Evolutionary conservation across 2,888 invertebrate genomes (phyloP).

Genomic region (Dasypogon diadema): DNA sequence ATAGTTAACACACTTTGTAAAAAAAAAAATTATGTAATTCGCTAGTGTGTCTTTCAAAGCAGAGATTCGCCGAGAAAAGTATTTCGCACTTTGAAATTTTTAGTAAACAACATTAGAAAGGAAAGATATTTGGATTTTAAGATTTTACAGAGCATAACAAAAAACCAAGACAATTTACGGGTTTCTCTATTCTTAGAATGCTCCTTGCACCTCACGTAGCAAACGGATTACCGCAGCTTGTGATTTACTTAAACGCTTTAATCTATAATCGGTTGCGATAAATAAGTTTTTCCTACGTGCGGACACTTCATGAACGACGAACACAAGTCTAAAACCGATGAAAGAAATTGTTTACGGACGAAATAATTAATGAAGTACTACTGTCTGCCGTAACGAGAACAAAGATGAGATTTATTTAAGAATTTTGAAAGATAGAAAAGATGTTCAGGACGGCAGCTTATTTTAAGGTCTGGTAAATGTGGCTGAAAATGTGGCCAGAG

Average conservation of each 20-base stretch:
- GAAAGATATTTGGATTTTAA: not conserved
- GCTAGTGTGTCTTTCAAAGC: too few relatives aligned
- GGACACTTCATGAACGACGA: not conserved
- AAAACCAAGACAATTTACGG: not conserved
- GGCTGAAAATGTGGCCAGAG: too few relatives aligned
- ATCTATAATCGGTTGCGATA: not conserved
- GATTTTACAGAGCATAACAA: not conserved
- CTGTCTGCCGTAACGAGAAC: not conserved
- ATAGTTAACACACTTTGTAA: too few relatives aligned
- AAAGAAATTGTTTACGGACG: not conserved
- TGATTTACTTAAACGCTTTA: slow-evolving; percentile 4
- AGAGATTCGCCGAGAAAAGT: too few relatives aligned
- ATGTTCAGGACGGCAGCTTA: not conserved
- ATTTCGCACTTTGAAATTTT: too few relatives aligned
- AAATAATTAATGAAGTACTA: slow-evolving; percentile 1
- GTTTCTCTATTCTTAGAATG: not conserved
- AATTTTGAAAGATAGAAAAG: not conserved
- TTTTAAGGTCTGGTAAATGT: not conserved
- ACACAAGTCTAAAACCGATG: not conserved
- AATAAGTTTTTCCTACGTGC: not conserved
- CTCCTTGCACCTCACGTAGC: not conserved
- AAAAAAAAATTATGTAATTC: too few relatives aligned
- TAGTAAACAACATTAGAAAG: not conserved
- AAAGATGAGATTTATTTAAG: not conserved
- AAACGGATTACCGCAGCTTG: not conserved